These are phyloP conservation scores for Paracyclopina nana DNA, from an alignment of 1,140 invertebrate genomes.

Conservation along the genomic window DNA sequence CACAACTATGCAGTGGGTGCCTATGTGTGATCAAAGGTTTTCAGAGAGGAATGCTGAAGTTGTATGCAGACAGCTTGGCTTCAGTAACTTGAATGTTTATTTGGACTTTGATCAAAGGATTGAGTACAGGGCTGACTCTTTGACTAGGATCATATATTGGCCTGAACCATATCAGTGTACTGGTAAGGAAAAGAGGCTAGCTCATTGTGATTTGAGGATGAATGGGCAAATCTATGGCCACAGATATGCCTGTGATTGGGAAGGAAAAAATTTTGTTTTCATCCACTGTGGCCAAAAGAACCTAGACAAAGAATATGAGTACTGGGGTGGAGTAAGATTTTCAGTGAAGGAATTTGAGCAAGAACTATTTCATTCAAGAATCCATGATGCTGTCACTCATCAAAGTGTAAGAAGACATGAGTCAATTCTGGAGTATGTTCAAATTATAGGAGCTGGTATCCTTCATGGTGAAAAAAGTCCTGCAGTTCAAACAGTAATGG, in stretches of 20 bases:
- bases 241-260: slow-evolving; percentile 60
- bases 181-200: slow-evolving; percentile 60
- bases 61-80: slow-evolving; percentile 79
- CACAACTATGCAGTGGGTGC: slow-evolving; percentile 86
- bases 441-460: slow-evolving; percentile 78
- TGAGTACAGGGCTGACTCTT: slow-evolving; percentile 64
- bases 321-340: slow-evolving; percentile 93
- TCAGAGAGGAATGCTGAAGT: slow-evolving; percentile 85
- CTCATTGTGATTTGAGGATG: slow-evolving; percentile 66
- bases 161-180: slow-evolving; percentile 64
- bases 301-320: slow-evolving; percentile 42
- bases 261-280: slow-evolving; percentile 68
- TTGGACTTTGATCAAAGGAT: slow-evolving; percentile 54
- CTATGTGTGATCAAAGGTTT: slow-evolving; percentile 84
- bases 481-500: slow-evolving; percentile 67
- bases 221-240: slow-evolving; percentile 73
- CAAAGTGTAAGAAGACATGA: slow-evolving; percentile 35
- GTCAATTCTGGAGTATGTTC: slow-evolving; percentile 16
- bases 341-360: slow-evolving; percentile 71
- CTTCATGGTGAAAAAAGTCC: slow-evolving; percentile 85
- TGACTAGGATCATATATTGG: slow-evolving; percentile 75
- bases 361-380: slow-evolving; percentile 52
- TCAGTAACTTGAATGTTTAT: slow-evolving; percentile 66
- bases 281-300: slow-evolving; percentile 69
- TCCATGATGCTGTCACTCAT: slow-evolving; percentile 57